Evolutionary conservation across 1,140 invertebrate genomes (phyloP), one percentile per base, ranked within the genome.

Genomic region (Luehdorfia chinensis): DNA sequence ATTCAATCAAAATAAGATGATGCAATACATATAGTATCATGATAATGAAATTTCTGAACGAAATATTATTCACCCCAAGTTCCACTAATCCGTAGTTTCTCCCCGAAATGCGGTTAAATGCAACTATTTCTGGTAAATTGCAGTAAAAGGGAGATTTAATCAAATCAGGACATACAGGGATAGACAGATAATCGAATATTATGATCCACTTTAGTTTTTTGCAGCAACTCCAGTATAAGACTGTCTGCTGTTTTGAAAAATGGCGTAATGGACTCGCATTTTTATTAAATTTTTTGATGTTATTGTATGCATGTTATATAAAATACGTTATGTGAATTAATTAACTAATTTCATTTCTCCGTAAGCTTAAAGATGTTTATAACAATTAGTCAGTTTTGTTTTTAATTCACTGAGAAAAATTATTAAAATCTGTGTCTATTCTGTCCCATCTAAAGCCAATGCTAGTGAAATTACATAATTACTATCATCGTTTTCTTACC

Each of bases 51-150:
- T 76, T 70, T 66, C 48, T 45, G 44, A 37, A 37, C 52, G 49
- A 64, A 70, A 75, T 56, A 34, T 72, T 72, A 76, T 75, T 66
- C 71, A 72, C 73, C 75, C 75, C 48, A 54, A 53, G 55, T 36
- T 52, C 23, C 36, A 55, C 27, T 66, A 70, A 77, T 75, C 66
- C 62, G 54, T 53, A 66, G 41, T 74, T 71, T 75, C 56, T 18
- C 67, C 73, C 60, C 61, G 63, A 58, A 68, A 76, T 59, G 52
- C 59, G 63, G 68, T 63, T 69, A 71, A 75, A 71, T 54, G 58
- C 56, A 67, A 70, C 71, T 72, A 71, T 73, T 75, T 65, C 55
- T 59, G 54, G 53, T 65, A 67, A 66, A 68, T 68, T 58, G 55
- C 37, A 62, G 59, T 59, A 55, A 61, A 59, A 67, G 65, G 66